Evolutionary conservation across 2,888 invertebrate genomes (phyloP).

Genomic region (Callosobruchus maculatus): DNA sequence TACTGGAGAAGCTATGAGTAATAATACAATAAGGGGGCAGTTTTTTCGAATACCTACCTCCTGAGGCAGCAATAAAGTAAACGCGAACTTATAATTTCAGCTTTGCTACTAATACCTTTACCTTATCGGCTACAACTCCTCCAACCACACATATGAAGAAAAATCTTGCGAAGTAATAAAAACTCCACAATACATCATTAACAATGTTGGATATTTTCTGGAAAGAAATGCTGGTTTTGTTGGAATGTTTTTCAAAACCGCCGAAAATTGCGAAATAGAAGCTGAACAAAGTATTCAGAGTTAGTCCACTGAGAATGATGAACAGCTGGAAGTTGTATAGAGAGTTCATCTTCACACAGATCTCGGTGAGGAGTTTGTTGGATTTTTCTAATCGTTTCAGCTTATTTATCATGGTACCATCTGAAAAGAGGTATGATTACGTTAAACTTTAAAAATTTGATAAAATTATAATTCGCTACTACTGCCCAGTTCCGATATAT

Average conservation of each 20-base stretch:
- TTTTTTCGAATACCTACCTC: too few relatives aligned
- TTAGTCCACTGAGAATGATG: conserved; percentile 14
- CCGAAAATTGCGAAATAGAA: conserved; percentile 25
- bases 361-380: conserved; percentile 10
- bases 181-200: conserved; percentile 21
- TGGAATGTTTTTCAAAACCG: conserved; percentile 17
- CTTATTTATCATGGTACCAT: conserved; percentile 9
- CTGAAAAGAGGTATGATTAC: conserved; percentile 5
- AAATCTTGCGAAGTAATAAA: conserved; percentile 21
- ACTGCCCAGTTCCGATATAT: too few relatives aligned
- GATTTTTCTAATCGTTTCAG: conserved; percentile 12
- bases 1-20: too few relatives aligned
- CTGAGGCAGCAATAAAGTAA: too few relatives aligned
- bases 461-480: too few relatives aligned
- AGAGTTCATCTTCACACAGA: conserved; percentile 13
- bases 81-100: too few relatives aligned
- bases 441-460: too few relatives aligned
- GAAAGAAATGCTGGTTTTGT: conserved; percentile 5
- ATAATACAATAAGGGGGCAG: too few relatives aligned
- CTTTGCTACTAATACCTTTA: too few relatives aligned
- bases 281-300: conserved; percentile 18
- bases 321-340: conserved; percentile 17
- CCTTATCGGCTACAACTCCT: conserved; percentile 14
- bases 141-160: conserved; percentile 18
- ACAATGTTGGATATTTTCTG: conserved; percentile 14